A percentile compares a stretch with the other conserved stretches of the same genome.
Evolutionary conservation across 2,888 invertebrate genomes (phyloP).

Genomic region (Branchinecta sandiegonensis): DNA sequence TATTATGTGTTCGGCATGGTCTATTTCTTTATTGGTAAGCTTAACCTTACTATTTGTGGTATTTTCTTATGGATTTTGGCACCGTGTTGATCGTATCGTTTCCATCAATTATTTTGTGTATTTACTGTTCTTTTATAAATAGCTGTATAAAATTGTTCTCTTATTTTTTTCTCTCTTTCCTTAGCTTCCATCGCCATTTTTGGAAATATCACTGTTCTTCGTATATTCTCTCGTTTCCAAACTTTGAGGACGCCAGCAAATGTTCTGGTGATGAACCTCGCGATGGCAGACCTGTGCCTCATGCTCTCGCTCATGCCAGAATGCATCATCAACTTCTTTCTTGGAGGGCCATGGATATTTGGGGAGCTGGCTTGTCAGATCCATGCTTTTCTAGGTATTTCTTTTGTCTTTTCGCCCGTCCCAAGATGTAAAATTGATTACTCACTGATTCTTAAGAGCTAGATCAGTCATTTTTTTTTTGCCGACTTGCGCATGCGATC

Average conservation of each 20-base stretch:
- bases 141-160: too few species aligned
- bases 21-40: neutral
- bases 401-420: too few species aligned
- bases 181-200: conserved; percentile 19
- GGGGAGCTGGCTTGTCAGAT: conserved; percentile 31
- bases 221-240: conserved; percentile 17
- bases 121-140: too few species aligned
- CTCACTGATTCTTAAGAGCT: too few species aligned
- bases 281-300: conserved; percentile 32
- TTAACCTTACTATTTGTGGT: too few species aligned
- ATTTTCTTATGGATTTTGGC: too few species aligned
- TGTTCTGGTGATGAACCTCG: conserved; percentile 33
- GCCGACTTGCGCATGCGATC: too few species aligned
- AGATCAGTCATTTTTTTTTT: too few species aligned
- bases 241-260: conserved; percentile 32
- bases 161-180: too few species aligned
- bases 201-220: conserved; percentile 19
- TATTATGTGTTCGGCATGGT: neutral
- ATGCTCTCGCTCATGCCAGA: conserved; percentile 29
- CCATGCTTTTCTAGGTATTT: conserved; percentile 30
- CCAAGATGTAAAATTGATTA: too few species aligned
- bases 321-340: conserved; percentile 25
- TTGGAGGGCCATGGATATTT: conserved; percentile 30
- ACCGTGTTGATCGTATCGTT: too few species aligned
- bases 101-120: too few species aligned